Base-by-base conservation (phyloP, 2,797 vertebrate genomes). In the Peromyscus aztecus region DNA sequence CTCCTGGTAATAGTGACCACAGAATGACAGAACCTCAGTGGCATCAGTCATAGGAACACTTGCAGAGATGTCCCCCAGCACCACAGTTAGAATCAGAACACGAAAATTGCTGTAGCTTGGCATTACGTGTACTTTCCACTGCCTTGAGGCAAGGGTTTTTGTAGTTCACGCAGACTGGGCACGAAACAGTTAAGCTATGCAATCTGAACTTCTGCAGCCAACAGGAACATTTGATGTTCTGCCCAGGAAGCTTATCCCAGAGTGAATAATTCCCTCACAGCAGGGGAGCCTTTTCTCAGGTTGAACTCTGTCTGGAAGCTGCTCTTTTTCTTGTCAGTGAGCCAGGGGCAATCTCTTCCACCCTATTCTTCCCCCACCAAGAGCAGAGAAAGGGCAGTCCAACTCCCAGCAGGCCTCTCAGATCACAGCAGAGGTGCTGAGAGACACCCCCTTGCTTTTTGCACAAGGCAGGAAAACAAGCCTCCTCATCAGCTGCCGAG, bases 251-350 rank as follows among this genome's bases (percentile, higher is more conserved):
- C 71, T 43, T 91, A 77, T 84, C 90, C 88, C 86, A 59, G 85
- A 92, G 78, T 89, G 89, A 96, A 96, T 96, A 95, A 97, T 95
- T 96, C 94, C 95, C 90, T 37, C 67, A 61, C 63, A 90, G 86
- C 89, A 83, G 78, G 94, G 52, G 83, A 94, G 43, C 27, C 82
- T 94, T 95, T 97, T 81, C 92, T 81, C 94, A 95, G 92, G 92
- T 94, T 85, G 90, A 96, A 94, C 97, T 75, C 89, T 65, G 69
- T 92, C 92, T 97, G 71, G 89, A 97, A 94, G 83, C 86, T 95
- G 75, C 65, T 97, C 57, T 95, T 94, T 94, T 94, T 93, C 84
- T 76, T 97, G 90, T 95, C 89, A 87, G 71, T 89, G 49, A 97
- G 75, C 85, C 96, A 96, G 78, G 57, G 34, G 71, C 52, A 71